Conservation (phyloP, 2,113 vertebrate genomes). For the Coptodon rendalli region DNA sequence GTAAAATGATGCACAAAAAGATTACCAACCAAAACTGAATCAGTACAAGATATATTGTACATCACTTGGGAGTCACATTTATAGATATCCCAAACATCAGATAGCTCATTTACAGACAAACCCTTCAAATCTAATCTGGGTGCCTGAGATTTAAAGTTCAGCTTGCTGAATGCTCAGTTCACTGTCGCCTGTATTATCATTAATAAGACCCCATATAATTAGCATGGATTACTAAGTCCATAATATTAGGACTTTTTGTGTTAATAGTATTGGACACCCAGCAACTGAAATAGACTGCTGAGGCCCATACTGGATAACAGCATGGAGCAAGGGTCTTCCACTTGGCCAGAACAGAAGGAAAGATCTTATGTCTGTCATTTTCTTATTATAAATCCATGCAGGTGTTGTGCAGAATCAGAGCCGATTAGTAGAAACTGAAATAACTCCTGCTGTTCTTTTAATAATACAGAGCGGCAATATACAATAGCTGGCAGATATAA, state of each 20-base stretch:
- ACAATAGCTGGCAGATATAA: not conserved
- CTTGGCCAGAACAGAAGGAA: not conserved
- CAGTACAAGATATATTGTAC: not conserved
- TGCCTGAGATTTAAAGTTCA: not conserved
- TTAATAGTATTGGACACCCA: conserved; percentile 37
- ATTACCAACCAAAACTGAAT: not conserved
- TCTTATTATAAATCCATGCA: conserved; percentile 3
- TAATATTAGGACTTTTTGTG: conserved; percentile 32
- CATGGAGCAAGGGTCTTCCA: conserved; percentile 20
- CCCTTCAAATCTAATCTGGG: not conserved
- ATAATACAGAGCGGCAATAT: not conserved
- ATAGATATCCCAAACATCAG: not conserved
- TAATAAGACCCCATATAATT: conserved; percentile 31
- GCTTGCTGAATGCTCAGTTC: not conserved
- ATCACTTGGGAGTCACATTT: not conserved
- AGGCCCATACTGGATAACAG: conserved; percentile 49
- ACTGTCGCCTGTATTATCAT: not conserved
- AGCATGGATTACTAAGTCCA: not conserved
- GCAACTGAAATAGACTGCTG: conserved; percentile 37
- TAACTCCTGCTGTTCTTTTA: conserved; percentile 4
- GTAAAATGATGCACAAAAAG: not conserved
- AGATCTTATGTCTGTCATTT: not conserved
- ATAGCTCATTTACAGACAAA: not conserved
- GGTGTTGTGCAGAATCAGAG: not conserved
- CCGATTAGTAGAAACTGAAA: conserved; percentile 15